Evolutionary conservation across 1,140 invertebrate genomes (phyloP).

Genomic region (Euglossa dilemma): DNA sequence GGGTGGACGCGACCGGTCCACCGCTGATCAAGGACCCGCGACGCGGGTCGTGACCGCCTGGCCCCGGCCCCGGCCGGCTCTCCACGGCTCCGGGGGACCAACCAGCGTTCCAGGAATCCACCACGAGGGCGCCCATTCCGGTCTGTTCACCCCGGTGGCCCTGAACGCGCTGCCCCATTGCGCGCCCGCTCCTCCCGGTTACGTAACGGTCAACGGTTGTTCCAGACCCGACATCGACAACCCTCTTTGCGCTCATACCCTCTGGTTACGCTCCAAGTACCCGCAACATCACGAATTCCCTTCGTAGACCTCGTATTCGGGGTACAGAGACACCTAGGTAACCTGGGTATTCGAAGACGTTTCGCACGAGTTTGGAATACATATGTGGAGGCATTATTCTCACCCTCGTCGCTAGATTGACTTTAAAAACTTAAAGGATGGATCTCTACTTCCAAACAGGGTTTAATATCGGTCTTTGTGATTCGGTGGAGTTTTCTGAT

Average conservation of each 20-base stretch:
- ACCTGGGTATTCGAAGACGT: too few relatives aligned
- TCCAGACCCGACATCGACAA: slow-evolving; percentile 60
- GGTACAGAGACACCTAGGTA: too few relatives aligned
- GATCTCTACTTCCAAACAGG: too few relatives aligned
- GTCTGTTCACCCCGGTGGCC: not conserved
- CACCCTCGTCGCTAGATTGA: too few relatives aligned
- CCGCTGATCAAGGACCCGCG: slow-evolving; percentile 12
- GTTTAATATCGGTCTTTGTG: too few relatives aligned
- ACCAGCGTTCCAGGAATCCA: slow-evolving; percentile 77
- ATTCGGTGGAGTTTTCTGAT: too few relatives aligned
- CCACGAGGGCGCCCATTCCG: not conserved
- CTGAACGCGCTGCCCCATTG: slow-evolving; percentile 23
- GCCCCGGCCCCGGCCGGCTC: not conserved
- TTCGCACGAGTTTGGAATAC: too few relatives aligned
- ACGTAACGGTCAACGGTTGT: slow-evolving; percentile 77
- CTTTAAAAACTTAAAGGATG: too few relatives aligned
- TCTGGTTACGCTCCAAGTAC: not conserved
- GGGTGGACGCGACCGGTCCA: slow-evolving; percentile 63
- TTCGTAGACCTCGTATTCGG: too few relatives aligned
- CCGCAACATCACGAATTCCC: not conserved
- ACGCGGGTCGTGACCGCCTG: slow-evolving; percentile 14
- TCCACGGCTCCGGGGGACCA: slow-evolving; percentile 44
- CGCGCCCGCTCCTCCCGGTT: slow-evolving; percentile 57
- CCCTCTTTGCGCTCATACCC: slow-evolving; percentile 26
- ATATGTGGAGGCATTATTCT: too few relatives aligned